These are phyloP conservation scores for Ochropacha duplaris DNA, from an alignment of 2,888 invertebrate species.

Conservation along the genomic window DNA sequence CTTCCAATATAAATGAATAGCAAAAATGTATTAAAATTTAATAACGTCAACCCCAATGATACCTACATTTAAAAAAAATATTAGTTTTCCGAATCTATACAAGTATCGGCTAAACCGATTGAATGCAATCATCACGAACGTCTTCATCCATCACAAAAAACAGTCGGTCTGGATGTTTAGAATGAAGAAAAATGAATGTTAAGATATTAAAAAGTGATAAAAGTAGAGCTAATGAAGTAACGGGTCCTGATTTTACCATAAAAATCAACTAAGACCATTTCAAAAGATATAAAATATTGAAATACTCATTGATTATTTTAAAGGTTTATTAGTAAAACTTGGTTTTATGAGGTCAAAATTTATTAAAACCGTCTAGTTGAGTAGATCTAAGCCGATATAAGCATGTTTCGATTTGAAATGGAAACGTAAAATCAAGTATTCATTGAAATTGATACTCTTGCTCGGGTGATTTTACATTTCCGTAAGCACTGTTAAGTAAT, in stretches of 20 bases:
- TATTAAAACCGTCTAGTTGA: background rate
- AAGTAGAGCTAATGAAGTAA: background rate
- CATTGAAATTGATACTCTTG: background rate
- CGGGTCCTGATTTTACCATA: background rate
- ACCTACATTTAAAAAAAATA: too few relatives aligned
- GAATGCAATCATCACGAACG: conserved; percentile 29
- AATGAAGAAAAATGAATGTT: conserved; percentile 34
- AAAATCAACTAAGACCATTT: background rate
- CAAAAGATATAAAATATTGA: background rate
- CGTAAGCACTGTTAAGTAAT: background rate
- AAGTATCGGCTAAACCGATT: conserved; percentile 24
- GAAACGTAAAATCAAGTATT: background rate
- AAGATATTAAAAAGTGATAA: conserved; percentile 18
- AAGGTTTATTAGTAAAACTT: background rate
- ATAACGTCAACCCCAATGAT: too few relatives aligned
- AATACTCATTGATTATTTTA: background rate
- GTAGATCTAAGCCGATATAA: background rate
- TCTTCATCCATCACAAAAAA: conserved; percentile 33
- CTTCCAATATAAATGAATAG: too few relatives aligned
- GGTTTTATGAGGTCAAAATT: background rate
- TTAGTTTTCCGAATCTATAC: too few relatives aligned
- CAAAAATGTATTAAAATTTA: background rate
- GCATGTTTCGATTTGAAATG: background rate
- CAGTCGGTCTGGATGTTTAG: conserved; percentile 26
- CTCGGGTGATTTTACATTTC: background rate